Percentiles rank a stretch among this genome's conserved stretches.
Evolutionary conservation across 2,797 vertebrate genomes (phyloP).

Genomic region (Artibeus jamaicensis): DNA sequence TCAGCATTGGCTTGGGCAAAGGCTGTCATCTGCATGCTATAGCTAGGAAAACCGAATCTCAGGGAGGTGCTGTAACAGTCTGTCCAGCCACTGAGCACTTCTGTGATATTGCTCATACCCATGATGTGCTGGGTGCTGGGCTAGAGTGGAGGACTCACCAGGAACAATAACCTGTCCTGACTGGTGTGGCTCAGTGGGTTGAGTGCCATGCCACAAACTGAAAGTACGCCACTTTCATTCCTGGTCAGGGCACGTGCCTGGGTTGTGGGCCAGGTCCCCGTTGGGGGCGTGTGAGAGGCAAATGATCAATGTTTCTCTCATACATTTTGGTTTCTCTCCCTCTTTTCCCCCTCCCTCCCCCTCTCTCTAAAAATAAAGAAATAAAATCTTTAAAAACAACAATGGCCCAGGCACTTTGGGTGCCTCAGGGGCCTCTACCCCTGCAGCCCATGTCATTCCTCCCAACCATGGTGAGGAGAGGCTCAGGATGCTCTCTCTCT

Average conservation of each 20-base stretch:
- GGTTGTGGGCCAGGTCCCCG: neutral
- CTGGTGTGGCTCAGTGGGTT: neutral
- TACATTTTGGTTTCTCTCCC: neutral
- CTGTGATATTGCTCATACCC: neutral
- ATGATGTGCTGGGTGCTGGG: neutral
- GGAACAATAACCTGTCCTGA: neutral
- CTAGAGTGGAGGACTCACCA: neutral
- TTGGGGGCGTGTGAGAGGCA: neutral
- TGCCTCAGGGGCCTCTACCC: neutral
- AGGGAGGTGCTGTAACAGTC: too few species aligned
- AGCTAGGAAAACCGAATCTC: neutral
- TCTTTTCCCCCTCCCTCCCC: neutral
- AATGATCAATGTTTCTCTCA: neutral
- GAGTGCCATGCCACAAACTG: neutral
- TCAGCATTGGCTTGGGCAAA: accelerated
- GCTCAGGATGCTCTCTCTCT: neutral
- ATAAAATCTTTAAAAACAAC: neutral
- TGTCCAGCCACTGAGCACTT: neutral
- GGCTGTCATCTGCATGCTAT: neutral
- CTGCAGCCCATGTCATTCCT: neutral
- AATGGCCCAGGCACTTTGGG: neutral
- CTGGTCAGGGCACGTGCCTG: neutral
- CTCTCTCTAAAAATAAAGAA: too few species aligned
- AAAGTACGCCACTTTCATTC: neutral
- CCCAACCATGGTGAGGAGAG: neutral